Conservation (phyloP, 2,113 vertebrate species). For the Heterotis niloticus region DNA sequence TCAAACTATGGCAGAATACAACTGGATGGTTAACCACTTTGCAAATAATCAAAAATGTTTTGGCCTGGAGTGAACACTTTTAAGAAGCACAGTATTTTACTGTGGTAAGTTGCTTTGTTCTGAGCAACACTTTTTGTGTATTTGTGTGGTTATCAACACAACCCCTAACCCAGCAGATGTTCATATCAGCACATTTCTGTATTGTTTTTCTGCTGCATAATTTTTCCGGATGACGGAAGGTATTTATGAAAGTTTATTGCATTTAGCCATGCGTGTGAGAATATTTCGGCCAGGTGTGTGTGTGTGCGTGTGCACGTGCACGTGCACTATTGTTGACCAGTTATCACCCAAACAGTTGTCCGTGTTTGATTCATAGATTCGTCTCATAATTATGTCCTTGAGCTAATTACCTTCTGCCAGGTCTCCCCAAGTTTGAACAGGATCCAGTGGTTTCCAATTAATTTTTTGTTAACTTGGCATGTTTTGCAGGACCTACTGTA, state of each 20-base stretch:
- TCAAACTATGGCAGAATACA: too few species aligned
- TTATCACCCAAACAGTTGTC: neutral
- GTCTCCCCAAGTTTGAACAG: constrained; percentile 35
- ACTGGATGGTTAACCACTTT: too few species aligned
- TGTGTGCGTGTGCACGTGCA: neutral
- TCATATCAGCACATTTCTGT: neutral
- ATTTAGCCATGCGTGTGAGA: neutral
- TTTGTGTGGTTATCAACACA: too few species aligned
- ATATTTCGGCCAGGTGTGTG: neutral
- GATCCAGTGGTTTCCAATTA: constrained; percentile 40
- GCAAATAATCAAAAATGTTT: too few species aligned
- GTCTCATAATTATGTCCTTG: constrained; percentile 17
- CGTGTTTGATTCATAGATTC: constrained; percentile 17
- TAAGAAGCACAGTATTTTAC: too few species aligned
- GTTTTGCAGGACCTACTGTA: constrained; percentile 34
- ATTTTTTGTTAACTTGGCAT: constrained; percentile 43
- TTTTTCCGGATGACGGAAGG: neutral
- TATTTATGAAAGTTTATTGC: neutral
- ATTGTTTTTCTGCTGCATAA: too few species aligned
- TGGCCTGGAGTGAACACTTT: too few species aligned
- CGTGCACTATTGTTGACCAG: neutral
- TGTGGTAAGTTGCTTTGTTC: too few species aligned
- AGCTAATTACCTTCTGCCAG: constrained; percentile 43
- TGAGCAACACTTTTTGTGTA: too few species aligned
- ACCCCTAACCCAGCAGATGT: neutral